These are phyloP conservation scores for Orthonychiurus folsomi DNA, from an alignment of 2,888 invertebrate species.

Conservation along the genomic window DNA sequence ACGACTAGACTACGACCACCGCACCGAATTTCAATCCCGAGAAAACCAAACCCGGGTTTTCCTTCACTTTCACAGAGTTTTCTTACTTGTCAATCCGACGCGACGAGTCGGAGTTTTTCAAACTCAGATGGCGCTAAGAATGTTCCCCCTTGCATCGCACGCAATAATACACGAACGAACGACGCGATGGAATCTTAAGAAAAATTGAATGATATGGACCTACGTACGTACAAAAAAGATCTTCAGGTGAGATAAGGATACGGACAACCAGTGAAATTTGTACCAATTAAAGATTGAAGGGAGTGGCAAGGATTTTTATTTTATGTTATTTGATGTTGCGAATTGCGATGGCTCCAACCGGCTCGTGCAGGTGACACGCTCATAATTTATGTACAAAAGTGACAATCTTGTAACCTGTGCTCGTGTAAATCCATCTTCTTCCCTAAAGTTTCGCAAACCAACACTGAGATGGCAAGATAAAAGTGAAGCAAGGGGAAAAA, in stretches of 20 bases:
- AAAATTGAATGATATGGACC: too few species aligned
- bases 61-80: neutral
- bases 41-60: neutral
- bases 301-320: too few species aligned
- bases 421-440: neutral
- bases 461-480: neutral
- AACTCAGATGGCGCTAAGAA: neutral
- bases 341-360: neutral
- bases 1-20: too few species aligned
- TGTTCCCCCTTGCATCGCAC: too few species aligned
- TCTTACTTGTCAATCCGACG: neutral
- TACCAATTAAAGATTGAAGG: too few species aligned
- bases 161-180: too few species aligned
- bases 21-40: neutral
- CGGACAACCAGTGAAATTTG: neutral
- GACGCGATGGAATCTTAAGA: too few species aligned
- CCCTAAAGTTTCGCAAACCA: neutral
- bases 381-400: neutral
- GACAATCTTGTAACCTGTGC: neutral
- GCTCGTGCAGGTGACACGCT: neutral
- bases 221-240: too few species aligned
- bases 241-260: too few species aligned
- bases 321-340: too few species aligned
- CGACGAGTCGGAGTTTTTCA: neutral
- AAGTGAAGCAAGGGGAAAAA: neutral